A percentile compares a stretch with the other conserved stretches of the same genome.
These are phyloP conservation scores for Neoniphon sammara DNA, from an alignment of 2,797 vertebrate genomes.

Conservation along the genomic window DNA sequence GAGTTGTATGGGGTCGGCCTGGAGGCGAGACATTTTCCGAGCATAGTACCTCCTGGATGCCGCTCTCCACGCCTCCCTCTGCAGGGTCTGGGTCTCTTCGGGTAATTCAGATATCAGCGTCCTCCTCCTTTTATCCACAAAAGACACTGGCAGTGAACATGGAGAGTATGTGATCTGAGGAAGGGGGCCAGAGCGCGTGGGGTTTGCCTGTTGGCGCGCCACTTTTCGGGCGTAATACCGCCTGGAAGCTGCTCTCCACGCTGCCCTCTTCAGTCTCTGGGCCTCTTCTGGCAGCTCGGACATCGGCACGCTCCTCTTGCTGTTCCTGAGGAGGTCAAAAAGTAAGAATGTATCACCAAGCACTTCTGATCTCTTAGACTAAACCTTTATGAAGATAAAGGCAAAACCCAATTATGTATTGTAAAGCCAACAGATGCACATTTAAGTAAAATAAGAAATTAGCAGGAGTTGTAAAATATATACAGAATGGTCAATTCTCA, in stretches of 20 bases:
- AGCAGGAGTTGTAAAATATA: too few relatives aligned
- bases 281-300: slow-evolving; percentile 78
- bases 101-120: slow-evolving; percentile 49
- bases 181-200: background rate
- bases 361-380: too few relatives aligned
- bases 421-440: too few relatives aligned
- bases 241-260: slow-evolving; percentile 80
- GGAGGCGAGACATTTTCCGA: slow-evolving; percentile 41
- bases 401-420: too few relatives aligned
- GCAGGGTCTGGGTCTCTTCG: slow-evolving; percentile 54
- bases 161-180: slow-evolving; percentile 18
- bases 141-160: slow-evolving; percentile 24
- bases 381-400: too few relatives aligned
- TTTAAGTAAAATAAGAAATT: too few relatives aligned
- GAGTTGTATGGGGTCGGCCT: slow-evolving; percentile 7
- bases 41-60: slow-evolving; percentile 67
- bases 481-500: too few relatives aligned
- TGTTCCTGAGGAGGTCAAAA: slow-evolving; percentile 65
- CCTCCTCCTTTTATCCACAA: slow-evolving; percentile 29
- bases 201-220: slow-evolving; percentile 64
- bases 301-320: slow-evolving; percentile 70
- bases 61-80: slow-evolving; percentile 71
- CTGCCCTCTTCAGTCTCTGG: slow-evolving; percentile 76
- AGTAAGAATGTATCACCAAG: background rate
- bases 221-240: slow-evolving; percentile 79